phyloP scores from a whole-genome alignment of 2,797 vertebrate genomes.

The Xerus rutilus region DNA sequence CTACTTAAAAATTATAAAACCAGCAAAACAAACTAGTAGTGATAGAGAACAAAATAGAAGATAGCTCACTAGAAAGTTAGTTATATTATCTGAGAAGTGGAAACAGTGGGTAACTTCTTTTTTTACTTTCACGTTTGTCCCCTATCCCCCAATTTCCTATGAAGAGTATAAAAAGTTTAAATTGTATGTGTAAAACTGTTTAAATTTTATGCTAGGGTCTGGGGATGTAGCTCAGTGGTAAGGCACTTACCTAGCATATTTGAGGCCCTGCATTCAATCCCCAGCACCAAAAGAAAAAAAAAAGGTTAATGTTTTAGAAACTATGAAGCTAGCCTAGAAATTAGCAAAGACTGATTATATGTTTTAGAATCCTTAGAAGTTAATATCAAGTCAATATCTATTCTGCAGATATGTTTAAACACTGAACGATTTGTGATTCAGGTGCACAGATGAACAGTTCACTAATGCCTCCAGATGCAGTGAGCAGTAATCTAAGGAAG shows the following conservation, averaged over 20 bases:
- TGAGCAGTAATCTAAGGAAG: constrained; percentile 83
- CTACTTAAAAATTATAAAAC: constrained; percentile 47
- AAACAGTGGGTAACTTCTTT: not conserved
- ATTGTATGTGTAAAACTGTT: not conserved
- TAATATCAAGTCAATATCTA: not conserved
- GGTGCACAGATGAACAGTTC: constrained; percentile 76
- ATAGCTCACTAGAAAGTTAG: constrained; percentile 4
- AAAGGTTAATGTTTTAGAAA: not conserved
- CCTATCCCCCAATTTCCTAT: not conserved
- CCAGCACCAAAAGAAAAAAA: too few relatives aligned
- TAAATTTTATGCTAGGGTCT: too few relatives aligned
- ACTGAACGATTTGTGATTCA: constrained; percentile 62
- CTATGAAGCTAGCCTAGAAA: constrained; percentile 16
- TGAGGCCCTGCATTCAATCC: too few relatives aligned
- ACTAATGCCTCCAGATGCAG: constrained; percentile 80
- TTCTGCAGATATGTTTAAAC: constrained; percentile 26
- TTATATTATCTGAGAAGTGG: not conserved
- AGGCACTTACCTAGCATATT: too few relatives aligned
- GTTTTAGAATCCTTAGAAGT: constrained; percentile 64
- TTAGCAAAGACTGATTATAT: constrained; percentile 52
- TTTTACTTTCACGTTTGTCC: constrained; percentile 35
- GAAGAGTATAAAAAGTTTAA: constrained; percentile 29
- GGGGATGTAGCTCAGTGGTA: too few relatives aligned
- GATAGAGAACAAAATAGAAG: not conserved
- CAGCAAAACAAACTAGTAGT: not conserved